Percentiles rank a stretch among this genome's conserved stretches.
Evolutionary conservation across 2,113 vertebrate species (phyloP).

Genomic region (Eudyptes chrysolophus): DNA sequence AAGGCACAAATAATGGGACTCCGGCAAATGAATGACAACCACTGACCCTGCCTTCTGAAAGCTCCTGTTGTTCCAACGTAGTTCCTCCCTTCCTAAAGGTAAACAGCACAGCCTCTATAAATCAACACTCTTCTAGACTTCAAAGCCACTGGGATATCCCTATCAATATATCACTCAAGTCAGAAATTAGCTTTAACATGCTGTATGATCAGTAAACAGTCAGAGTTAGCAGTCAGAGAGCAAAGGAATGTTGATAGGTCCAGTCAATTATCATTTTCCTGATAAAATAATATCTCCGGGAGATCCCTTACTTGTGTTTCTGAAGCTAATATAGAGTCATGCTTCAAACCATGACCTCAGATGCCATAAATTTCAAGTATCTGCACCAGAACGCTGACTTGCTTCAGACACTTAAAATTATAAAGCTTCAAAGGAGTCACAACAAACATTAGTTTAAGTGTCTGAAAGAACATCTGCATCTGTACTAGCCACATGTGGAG

Average conservation of each 20-base stretch:
- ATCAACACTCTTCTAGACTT: slow-evolving; percentile 21
- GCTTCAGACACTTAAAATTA: slow-evolving; percentile 7
- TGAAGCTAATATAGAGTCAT: not conserved
- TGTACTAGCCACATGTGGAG: not conserved
- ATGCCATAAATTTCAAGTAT: not conserved
- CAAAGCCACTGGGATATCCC: slow-evolving; percentile 13
- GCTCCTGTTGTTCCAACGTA: not conserved
- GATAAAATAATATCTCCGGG: slow-evolving; percentile 1
- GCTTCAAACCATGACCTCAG: slow-evolving; percentile 9
- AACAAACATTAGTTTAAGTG: slow-evolving; percentile 6
- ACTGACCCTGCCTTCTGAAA: not conserved
- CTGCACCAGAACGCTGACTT: not conserved
- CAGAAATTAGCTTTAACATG: slow-evolving; percentile 34
- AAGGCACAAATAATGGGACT: slow-evolving; percentile 9
- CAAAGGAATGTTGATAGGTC: slow-evolving; percentile 25
- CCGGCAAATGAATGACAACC: not conserved
- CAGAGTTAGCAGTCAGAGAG: slow-evolving; percentile 14
- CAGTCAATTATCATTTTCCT: slow-evolving; percentile 42
- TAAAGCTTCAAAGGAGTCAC: slow-evolving; percentile 33
- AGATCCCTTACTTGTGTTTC: slow-evolving; percentile 23
- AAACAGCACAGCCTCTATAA: slow-evolving; percentile 26
- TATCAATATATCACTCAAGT: slow-evolving; percentile 17
- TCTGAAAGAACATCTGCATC: slow-evolving; percentile 34
- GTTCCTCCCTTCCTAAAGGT: slow-evolving; percentile 9
- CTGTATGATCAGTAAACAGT: not conserved